A percentile compares a stretch with the other conserved stretches of the same genome.
phyloP scores from a whole-genome alignment of 92 coral and sea anemone genomes.

The Porites evermanni region DNA sequence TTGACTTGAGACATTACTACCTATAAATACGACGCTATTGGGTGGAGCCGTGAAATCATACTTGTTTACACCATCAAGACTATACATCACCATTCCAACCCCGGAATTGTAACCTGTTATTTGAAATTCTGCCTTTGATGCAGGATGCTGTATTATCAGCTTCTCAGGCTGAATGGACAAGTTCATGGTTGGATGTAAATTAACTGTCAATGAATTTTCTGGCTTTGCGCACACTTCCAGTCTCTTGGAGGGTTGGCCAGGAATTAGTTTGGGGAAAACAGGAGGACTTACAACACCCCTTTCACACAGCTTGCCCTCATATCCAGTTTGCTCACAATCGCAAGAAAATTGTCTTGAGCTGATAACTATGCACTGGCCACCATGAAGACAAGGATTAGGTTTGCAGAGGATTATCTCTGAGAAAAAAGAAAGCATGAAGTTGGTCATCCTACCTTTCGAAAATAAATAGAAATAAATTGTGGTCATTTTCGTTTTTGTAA shows the following conservation, averaged over 20 bases:
- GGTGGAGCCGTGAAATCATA: constrained; percentile 11
- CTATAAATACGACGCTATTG: neutral
- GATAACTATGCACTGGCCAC: constrained; percentile 50
- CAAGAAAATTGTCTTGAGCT: constrained; percentile 25
- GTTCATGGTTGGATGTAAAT: constrained; percentile 45
- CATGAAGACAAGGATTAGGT: constrained; percentile 67
- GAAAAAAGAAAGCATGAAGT: neutral
- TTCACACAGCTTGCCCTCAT: constrained; percentile 58
- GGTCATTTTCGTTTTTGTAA: too few relatives aligned
- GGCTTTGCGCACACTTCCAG: constrained; percentile 54
- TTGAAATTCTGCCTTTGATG: constrained; percentile 41
- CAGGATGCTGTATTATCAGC: constrained; percentile 32
- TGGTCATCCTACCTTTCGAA: too few relatives aligned
- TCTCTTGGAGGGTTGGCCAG: constrained; percentile 24
- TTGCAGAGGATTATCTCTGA: constrained; percentile 52
- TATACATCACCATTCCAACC: constrained; percentile 49
- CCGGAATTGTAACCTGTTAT: constrained; percentile 53
- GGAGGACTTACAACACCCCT: constrained; percentile 55
- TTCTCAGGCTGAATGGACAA: constrained; percentile 34
- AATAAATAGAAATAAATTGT: too few relatives aligned
- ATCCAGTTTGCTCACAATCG: constrained; percentile 70
- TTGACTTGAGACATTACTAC: neutral
- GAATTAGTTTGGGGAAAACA: constrained; percentile 50
- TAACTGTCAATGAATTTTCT: constrained; percentile 32
- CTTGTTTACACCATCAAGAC: constrained; percentile 41